Conservation (phyloP, 2,888 invertebrate genomes). For the Thereva unica region DNA sequence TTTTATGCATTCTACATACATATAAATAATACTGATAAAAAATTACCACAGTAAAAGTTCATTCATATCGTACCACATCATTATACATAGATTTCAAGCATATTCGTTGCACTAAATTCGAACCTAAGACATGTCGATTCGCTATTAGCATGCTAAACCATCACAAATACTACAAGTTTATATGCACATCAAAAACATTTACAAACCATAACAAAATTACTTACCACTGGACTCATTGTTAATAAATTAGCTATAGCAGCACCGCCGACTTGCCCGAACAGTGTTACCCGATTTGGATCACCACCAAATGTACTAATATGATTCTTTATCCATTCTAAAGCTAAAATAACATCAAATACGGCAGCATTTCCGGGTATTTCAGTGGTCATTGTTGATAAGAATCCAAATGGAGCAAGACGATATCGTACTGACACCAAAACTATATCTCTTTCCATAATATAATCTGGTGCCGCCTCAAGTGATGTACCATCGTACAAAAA, state of each 20-base stretch:
- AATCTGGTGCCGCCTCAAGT: conserved; percentile 55
- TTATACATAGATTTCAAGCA: no score
- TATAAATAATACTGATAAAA: no score
- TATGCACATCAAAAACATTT: not conserved
- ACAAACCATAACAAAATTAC: conserved; percentile 3
- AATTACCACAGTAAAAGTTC: no score
- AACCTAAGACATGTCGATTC: no score
- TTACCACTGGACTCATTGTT: conserved; percentile 56
- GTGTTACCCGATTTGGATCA: conserved; percentile 58
- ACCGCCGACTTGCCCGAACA: conserved; percentile 63
- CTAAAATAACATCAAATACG: conserved; percentile 60
- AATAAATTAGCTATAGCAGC: conserved; percentile 60
- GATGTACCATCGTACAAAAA: conserved; percentile 56
- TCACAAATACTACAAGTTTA: no score
- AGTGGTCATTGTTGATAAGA: conserved; percentile 60
- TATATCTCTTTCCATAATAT: conserved; percentile 59
- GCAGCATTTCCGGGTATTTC: conserved; percentile 63
- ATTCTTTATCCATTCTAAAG: conserved; percentile 60
- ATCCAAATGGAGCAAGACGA: conserved; percentile 61
- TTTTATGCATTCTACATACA: no score
- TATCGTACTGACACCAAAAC: conserved; percentile 60
- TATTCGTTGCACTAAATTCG: no score
- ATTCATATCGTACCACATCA: no score
- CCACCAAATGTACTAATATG: conserved; percentile 61
- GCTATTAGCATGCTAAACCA: no score